phyloP scores from a whole-genome alignment of 2,797 vertebrate genomes.

The Hafferia zeledoni region DNA sequence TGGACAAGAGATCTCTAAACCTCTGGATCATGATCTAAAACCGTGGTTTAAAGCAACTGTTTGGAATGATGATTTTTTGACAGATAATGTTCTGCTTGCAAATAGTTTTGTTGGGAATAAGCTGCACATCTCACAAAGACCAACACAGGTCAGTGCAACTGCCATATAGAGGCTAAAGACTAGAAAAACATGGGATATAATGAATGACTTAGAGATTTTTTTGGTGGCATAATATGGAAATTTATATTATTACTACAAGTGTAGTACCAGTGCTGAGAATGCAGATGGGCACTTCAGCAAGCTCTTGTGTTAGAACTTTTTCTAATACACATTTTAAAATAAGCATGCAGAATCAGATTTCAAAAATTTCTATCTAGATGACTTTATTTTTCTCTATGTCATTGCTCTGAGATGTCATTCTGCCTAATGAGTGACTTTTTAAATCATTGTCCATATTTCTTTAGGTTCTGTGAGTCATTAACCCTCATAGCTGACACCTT shows the following conservation, averaged over 20 bases:
- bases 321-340: not conserved
- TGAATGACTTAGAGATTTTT: not conserved
- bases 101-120: not conserved
- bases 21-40: not conserved
- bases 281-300: not conserved
- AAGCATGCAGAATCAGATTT: not conserved
- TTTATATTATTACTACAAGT: not conserved
- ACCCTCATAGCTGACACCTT: not conserved
- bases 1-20: not conserved
- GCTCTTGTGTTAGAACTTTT: not conserved
- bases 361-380: not conserved
- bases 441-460: not conserved
- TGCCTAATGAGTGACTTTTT: not conserved
- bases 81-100: not conserved
- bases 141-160: not conserved
- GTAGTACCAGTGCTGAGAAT: not conserved
- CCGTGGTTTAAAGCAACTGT: not conserved
- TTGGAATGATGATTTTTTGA: not conserved
- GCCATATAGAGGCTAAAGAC: not conserved
- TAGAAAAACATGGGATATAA: not conserved
- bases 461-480: not conserved
- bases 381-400: not conserved
- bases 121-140: not conserved
- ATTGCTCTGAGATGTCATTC: not conserved
- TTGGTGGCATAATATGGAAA: not conserved